Evolutionary conservation across 2,888 invertebrate species (phyloP), one percentile per base, ranked within the genome.

Genomic region (Chirona hameri): DNA sequence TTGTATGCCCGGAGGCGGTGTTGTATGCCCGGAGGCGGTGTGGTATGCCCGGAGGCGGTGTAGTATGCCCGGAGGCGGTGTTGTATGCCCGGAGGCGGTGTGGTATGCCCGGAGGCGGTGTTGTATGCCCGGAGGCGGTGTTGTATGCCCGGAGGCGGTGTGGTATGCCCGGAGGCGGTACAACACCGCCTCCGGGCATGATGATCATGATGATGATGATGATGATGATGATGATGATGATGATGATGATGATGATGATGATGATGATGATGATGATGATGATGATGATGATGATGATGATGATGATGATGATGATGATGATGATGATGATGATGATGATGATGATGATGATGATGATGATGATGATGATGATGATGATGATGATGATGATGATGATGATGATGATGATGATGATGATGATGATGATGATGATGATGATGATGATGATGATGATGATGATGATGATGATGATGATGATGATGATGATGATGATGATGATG

Each of bases 151-250:
- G n/a, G n/a, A n/a, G n/a, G n/a, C n/a, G n/a, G n/a, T n/a, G n/a
- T n/a, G n/a, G n/a, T n/a, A n/a, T n/a, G n/a, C n/a, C n/a, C n/a
- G n/a, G n/a, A n/a, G n/a, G n/a, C n/a, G n/a, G n/a, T n/a, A n/a
- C n/a, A n/a, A n/a, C n/a, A n/a, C n/a, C n/a, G n/a, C n/a, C n/a
- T n/a, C n/a, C n/a, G n/a, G n/a, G n/a, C n/a, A n/a, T n/a, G n/a
- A 65, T 65, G 65, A 65, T 65, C 21, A 65, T 65, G 65, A 65
- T 65, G 65, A 65, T 65, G n/a, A 65, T 18, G 65, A 65, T 18
- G 65, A 65, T n/a, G 65, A 65, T n/a, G 65, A 65, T n/a, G 65
- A 65, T n/a, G 65, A 65, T n/a, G 65, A 65, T n/a, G 65, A 65
- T n/a, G 65, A 65, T n/a, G 65, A 65, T n/a, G n/a, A 65, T n/a